These are phyloP conservation scores for Mobula birostris DNA, from an alignment of 2,113 vertebrate species.

Conservation along the genomic window DNA sequence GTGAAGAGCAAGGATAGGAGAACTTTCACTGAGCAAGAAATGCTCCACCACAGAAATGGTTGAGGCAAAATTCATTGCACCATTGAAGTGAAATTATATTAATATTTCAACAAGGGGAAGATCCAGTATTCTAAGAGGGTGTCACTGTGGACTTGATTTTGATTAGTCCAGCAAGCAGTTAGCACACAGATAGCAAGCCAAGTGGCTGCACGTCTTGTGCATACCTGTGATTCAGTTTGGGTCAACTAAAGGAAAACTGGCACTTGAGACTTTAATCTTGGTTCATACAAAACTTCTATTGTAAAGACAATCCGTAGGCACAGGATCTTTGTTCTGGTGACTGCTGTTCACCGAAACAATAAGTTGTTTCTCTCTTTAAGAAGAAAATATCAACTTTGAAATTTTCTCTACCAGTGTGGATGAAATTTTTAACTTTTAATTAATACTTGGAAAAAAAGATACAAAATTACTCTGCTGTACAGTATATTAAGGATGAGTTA, in stretches of 20 bases:
- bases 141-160: background rate
- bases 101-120: background rate
- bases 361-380: background rate
- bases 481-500: background rate
- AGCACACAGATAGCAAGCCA: background rate
- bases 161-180: background rate
- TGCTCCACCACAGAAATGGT: background rate
- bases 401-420: background rate
- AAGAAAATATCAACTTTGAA: background rate
- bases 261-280: background rate
- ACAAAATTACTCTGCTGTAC: background rate
- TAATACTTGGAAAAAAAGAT: background rate
- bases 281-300: background rate
- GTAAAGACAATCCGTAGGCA: background rate
- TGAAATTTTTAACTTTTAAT: constrained; percentile 6
- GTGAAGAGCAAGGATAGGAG: background rate
- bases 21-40: background rate
- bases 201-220: background rate
- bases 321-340: background rate
- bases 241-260: background rate
- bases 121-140: background rate
- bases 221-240: background rate
- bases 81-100: background rate
- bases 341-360: background rate
- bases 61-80: background rate